Base-by-base conservation (phyloP, 2,888 invertebrate species). In the Chymomyza fuscimana region DNA sequence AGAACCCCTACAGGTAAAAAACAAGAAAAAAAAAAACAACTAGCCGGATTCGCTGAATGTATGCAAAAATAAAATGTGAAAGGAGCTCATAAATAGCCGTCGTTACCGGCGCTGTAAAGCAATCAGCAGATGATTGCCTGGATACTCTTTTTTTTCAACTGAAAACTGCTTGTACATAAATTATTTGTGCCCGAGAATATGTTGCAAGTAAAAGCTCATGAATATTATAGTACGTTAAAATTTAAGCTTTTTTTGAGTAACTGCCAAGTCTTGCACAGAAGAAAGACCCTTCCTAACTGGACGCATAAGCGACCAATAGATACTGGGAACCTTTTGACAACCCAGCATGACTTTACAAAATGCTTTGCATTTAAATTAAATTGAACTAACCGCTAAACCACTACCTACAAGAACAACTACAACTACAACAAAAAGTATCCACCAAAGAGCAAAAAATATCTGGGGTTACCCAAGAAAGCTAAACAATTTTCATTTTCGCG, bases 381-480 rank as follows among this genome's bases (percentile, higher is more conserved):
- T 82, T 86, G 83, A 82, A 81, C 81, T 81, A 79, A 74, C 79
- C 86, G 74, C 83, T 86, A 82, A 82, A 82, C 86, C 86, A 82
- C 54, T 64, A 73, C 67, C 70, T 74, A 64, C 70, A n/a, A 58
- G 10, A 50, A 50, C 32, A 36, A 61, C 29, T 4, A 62, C 19
- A n/a, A 62, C 19, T 0, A 22, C 6, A 58, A 58, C 19, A 59
- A 59, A 22, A 25, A 12, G 15, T 7, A 59, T 25, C 36, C 9
- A 10, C 16, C 36, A 62, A n/a, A 62, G 36, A 19, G 62, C 16
- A 54, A 51, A 51, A 22, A 54, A 54, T 46, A 46, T 0, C 12
- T 46, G 60, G 29, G 32, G 32, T 32, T n/a, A 46, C 58, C 68
- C 65, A 72, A 63, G 65, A 74, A 71, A 46, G 61, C 58, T 19